Conservation (phyloP, 2,113 vertebrate species). For the Okapia johnstoni region DNA sequence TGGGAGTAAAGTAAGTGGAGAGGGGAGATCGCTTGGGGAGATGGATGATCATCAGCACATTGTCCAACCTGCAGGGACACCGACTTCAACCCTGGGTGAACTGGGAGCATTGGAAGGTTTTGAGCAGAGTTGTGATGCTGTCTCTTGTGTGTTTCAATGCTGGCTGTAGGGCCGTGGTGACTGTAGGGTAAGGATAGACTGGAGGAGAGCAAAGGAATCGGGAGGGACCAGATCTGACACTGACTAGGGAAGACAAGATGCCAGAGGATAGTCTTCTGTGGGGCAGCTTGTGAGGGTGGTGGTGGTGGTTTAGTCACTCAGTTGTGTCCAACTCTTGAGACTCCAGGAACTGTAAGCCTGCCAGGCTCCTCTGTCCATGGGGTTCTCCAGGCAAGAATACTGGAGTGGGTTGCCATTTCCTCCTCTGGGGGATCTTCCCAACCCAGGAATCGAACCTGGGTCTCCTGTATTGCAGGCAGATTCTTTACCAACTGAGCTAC, state of each 20-base stretch:
- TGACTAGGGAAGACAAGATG: neutral
- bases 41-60: neutral
- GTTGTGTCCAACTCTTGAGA: neutral
- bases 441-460: neutral
- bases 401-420: neutral
- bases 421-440: neutral
- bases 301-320: neutral
- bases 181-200: neutral
- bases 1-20: neutral
- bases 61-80: neutral
- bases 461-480: neutral
- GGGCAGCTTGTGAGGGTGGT: neutral
- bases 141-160: fast-evolving
- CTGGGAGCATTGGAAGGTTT: neutral
- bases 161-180: neutral
- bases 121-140: neutral
- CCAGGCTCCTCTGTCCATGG: neutral
- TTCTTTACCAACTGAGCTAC: neutral
- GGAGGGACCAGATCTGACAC: neutral
- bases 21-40: neutral
- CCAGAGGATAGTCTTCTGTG: neutral
- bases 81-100: neutral
- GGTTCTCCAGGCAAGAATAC: neutral
- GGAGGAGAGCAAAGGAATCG: neutral
- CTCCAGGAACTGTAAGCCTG: neutral